These are phyloP conservation scores for Solenodon paradoxus DNA, from an alignment of 2,113 vertebrate species.

Conservation along the genomic window DNA sequence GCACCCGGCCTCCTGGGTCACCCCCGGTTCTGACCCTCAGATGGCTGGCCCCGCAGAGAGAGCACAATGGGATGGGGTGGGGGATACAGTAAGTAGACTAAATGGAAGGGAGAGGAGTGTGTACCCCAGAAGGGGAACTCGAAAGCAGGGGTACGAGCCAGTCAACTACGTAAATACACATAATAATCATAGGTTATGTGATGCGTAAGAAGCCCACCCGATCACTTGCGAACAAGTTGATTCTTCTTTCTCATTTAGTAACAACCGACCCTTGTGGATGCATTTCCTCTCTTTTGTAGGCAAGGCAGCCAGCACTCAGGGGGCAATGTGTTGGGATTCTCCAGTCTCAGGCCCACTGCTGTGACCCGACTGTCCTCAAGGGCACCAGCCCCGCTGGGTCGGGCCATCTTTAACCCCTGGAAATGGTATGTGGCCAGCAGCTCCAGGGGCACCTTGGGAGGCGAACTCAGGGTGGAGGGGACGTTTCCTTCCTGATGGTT, in stretches of 20 bases:
- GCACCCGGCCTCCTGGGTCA: neutral
- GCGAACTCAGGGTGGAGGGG: too few relatives aligned
- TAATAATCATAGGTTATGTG: neutral
- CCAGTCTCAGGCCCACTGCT: fast-evolving
- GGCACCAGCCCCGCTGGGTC: fast-evolving
- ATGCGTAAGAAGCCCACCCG: neutral
- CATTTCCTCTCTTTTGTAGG: neutral
- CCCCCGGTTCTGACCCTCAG: neutral
- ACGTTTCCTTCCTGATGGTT: neutral
- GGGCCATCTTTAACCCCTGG: neutral
- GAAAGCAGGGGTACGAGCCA: too few relatives aligned
- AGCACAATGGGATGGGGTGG: neutral
- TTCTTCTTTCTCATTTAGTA: neutral
- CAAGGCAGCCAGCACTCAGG: neutral
- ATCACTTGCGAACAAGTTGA: neutral
- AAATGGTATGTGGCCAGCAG: neutral
- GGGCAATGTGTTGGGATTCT: neutral
- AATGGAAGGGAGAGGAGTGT: fast-evolving
- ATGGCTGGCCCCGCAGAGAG: neutral
- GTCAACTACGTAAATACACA: too few relatives aligned
- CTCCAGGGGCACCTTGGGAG: fast-evolving
- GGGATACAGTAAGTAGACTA: fast-evolving
- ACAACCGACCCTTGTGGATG: neutral
- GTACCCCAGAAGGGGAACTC: fast-evolving
- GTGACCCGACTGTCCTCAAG: neutral